Conservation (phyloP, 2,888 invertebrate species). For the Chrysina gloriosa region DNA sequence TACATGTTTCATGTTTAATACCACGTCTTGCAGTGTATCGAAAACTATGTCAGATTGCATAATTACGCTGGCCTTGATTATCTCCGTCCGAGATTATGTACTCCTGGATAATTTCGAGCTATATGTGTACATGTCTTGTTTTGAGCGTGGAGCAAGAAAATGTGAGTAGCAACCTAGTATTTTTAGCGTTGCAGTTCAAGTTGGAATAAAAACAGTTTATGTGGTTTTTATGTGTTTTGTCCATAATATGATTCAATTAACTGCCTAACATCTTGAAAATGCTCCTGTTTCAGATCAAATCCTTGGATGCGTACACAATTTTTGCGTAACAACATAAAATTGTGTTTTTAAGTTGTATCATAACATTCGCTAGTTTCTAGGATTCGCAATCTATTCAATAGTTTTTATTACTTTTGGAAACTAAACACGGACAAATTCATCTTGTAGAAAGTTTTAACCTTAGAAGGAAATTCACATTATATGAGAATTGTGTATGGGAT, state of each 20-base stretch:
- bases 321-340: neutral
- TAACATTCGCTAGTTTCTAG: too few species aligned
- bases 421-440: too few species aligned
- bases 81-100: constrained; percentile 19
- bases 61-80: constrained; percentile 6
- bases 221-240: neutral
- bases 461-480: too few species aligned
- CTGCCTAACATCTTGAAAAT: neutral
- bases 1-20: constrained; percentile 8
- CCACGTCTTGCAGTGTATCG: neutral
- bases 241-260: constrained; percentile 7
- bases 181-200: neutral
- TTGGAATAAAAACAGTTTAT: neutral
- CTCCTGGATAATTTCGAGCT: neutral
- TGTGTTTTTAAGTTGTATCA: neutral
- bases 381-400: too few species aligned
- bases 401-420: too few species aligned
- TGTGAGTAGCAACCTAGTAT: neutral
- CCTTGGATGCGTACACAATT: constrained; percentile 20
- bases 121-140: too few species aligned
- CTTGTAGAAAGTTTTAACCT: too few species aligned
- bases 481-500: too few species aligned
- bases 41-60: constrained; percentile 9
- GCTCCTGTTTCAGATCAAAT: constrained; percentile 12
- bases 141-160: neutral